Evolutionary conservation across 2,797 vertebrate genomes (phyloP).

Genomic region (Acipenser ruthenus): DNA sequence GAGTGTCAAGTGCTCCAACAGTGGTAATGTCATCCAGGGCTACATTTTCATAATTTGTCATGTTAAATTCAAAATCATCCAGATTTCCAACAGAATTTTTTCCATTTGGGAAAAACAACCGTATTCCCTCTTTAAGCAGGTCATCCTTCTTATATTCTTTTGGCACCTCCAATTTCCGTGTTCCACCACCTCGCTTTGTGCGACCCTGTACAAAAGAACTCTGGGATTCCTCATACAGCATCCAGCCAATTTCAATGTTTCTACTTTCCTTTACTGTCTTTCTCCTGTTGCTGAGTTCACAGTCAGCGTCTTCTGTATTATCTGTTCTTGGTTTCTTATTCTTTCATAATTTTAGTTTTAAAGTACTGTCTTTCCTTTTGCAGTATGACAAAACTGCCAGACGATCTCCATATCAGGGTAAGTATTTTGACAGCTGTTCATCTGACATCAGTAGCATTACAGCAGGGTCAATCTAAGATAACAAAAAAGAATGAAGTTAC

Average conservation of each 20-base stretch:
- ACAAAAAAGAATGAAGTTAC: too few species aligned
- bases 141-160: slow-evolving; percentile 12
- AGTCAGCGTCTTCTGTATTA: too few species aligned
- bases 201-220: slow-evolving; percentile 7
- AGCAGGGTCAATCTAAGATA: too few species aligned
- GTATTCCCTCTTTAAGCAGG: slow-evolving; percentile 13
- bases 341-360: too few species aligned
- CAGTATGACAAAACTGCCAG: too few species aligned
- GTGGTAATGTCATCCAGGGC: slow-evolving; percentile 3
- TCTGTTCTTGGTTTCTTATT: too few species aligned
- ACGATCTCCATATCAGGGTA: too few species aligned
- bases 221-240: slow-evolving; percentile 10
- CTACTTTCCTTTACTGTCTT: too few species aligned
- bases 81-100: slow-evolving; percentile 13
- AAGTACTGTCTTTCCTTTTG: too few species aligned
- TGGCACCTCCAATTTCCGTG: slow-evolving; percentile 6
- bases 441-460: too few species aligned
- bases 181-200: slow-evolving; percentile 14
- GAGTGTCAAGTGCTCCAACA: slow-evolving; percentile 1
- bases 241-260: slow-evolving; percentile 17
- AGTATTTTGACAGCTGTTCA: too few species aligned
- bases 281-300: too few species aligned
- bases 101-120: slow-evolving; percentile 11
- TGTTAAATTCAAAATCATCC: slow-evolving; percentile 11
- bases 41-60: slow-evolving; percentile 12